These are phyloP conservation scores for Phallusia fumigata DNA, from an alignment of 23 tunicate genomes.

Conservation along the genomic window DNA sequence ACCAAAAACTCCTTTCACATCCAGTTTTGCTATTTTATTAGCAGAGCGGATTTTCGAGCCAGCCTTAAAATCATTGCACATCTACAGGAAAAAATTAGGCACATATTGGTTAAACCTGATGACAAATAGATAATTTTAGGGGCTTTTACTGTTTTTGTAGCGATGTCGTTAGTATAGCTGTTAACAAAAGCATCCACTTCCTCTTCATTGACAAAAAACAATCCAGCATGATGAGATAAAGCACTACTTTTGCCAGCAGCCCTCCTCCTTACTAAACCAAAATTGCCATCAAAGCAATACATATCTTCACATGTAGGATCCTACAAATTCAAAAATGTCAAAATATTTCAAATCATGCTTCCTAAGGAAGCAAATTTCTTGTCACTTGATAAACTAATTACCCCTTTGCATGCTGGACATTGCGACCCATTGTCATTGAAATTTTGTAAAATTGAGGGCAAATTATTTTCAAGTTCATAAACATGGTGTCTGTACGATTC, in stretches of 20 bases:
- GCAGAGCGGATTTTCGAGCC: background rate
- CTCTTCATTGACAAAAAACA: background rate
- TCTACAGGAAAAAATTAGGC: background rate
- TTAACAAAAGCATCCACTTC: background rate
- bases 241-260: background rate
- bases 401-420: conserved; percentile 1
- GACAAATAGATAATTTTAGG: background rate
- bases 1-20: conserved; percentile 1
- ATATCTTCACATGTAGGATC: background rate
- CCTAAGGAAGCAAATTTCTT: background rate
- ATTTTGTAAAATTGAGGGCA: background rate
- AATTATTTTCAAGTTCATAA: background rate
- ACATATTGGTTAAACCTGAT: background rate
- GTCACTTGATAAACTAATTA: background rate
- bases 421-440: background rate
- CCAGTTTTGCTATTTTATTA: background rate
- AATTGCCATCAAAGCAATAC: background rate
- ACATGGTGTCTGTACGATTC: background rate
- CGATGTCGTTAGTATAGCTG: background rate
- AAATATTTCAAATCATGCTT: background rate
- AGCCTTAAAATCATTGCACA: background rate
- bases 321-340: background rate
- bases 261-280: background rate
- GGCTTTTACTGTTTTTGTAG: background rate
- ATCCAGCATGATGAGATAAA: background rate